Evolutionary conservation across 1,140 invertebrate species (phyloP), one percentile per base, ranked within the genome.

Genomic region (Branchinecta lindahli): DNA sequence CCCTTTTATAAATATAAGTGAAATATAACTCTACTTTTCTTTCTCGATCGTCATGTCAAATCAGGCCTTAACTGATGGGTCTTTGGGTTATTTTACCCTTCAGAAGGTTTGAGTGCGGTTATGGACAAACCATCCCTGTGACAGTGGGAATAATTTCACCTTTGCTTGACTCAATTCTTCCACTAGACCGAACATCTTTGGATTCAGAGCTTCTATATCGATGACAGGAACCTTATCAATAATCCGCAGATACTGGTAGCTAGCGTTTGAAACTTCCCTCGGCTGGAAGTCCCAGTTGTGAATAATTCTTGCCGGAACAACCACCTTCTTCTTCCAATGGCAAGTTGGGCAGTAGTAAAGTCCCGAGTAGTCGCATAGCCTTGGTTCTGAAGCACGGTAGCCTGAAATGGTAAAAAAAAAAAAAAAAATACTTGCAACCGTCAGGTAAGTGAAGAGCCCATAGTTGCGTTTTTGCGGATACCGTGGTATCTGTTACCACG

Each of bases 241-340:
- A n/a, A 78, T 75, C 15, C 75, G 73, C 18, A 83, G 74, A 73
- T 80, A 82, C 46, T 78, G 77, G 20, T 77, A 76, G 66, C 78
- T 81, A 52, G 75, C 76, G 69, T 77, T 77, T 45, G 75, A 78
- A 65, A 83, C 81, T 80, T 75, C 44, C 75, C 46, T 47, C 5
- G 33, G 45, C 44, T 77, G 75, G 75, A 82, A 84, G 74, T 83
- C 82, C 83, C 83, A 84, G 75, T 84, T 83, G 73, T 81, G 80
- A 7, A 83, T 69, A 47, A 84, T 79, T 18, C 78, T 74, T 12
- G 82, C 78, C 18, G 83, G 83, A 69, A 83, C 80, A 8, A 78
- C 66, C 70, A 76, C 75, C n/a, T 75, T 74, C 46, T 80, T 79
- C 72, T 81, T 80, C 75, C 74, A 76, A 74, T 84, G 83, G 74